phyloP scores from a whole-genome alignment of 1,140 invertebrate genomes.

The Stegodyphus dumicola region DNA sequence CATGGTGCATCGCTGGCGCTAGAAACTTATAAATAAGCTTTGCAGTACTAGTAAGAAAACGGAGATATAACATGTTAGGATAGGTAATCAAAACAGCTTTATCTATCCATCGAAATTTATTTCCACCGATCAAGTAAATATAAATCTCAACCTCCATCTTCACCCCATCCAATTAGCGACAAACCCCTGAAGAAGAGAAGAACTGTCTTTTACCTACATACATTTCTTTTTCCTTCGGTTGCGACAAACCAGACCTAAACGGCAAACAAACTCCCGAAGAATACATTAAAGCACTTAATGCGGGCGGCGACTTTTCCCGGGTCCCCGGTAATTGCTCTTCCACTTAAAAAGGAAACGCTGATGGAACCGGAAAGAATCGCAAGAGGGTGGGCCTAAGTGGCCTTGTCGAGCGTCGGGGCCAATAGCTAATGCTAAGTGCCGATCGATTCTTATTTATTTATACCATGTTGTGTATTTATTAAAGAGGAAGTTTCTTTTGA shows the following conservation, averaged over 20 bases:
- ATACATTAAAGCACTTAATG: conserved; percentile 13
- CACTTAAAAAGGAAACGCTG: conserved; percentile 30
- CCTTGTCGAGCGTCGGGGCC: conserved; percentile 11
- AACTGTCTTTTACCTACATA: neutral
- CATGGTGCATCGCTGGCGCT: too few species aligned
- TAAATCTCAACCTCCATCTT: neutral
- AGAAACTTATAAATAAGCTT: too few species aligned
- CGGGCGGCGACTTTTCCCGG: conserved; percentile 2
- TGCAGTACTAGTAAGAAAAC: too few species aligned
- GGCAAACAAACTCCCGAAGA: conserved; percentile 17
- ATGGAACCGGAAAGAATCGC: neutral
- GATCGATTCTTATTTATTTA: conserved; percentile 31
- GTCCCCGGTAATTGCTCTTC: conserved; percentile 15
- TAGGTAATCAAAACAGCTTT: too few species aligned
- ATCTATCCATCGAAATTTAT: too few species aligned
- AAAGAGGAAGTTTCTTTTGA: conserved; percentile 17
- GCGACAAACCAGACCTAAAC: conserved; percentile 8
- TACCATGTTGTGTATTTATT: conserved; percentile 45
- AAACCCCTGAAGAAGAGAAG: neutral
- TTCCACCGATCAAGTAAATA: too few species aligned
- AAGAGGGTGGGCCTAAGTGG: conserved; percentile 2
- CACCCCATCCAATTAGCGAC: conserved; percentile 1
- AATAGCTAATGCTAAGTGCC: conserved; percentile 33
- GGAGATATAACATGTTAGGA: too few species aligned
- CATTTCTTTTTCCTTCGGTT: conserved; percentile 1